Evolutionary conservation across 37 sponge, comb jelly and placozoan genomes (phyloP), one percentile per base, ranked within the genome.

Genomic region (Aplysina aerophoba): DNA sequence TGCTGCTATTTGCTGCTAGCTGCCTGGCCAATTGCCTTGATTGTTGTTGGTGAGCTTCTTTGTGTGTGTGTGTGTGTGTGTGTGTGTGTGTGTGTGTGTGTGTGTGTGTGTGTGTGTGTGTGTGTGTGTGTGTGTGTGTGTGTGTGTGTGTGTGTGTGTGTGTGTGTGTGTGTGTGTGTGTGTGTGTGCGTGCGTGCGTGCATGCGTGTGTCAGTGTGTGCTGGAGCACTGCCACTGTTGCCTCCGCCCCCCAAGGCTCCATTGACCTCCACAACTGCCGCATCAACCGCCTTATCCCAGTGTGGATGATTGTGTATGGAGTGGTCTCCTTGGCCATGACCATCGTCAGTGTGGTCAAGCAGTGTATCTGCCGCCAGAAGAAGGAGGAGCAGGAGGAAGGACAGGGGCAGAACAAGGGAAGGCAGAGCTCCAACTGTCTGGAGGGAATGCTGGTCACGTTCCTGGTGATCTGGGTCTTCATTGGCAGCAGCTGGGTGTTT

Each of bases 31-130:
- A 71, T 71, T 71, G 73, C 73, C 3, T 12, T 71, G 20, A 5
- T 62, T 25, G n/a, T 62, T 11, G 63, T 62, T 62, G 63, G 63
- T 25, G 12, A 27, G 63, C 12, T 25, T 62, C 17, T 20, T 17
- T 57, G 17, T 15, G 17, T 57, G 59, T 27, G 27, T 84, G 84
- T 59, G 68, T 37, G 73, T 59, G 84, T 69, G 71, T 69, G 71
- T 69, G 71, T 69, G 71, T 69, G 71, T 69, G 71, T 69, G 71
- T 69, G 71, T 69, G 71, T 69, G 71, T 69, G 71, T 69, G 71
- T 69, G 66, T 65, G 66, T 65, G 66, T 65, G 66, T 65, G 66
- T 65, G 71, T 27, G 71, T 31, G 71, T 69, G 71, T 27, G 71
- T 69, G 71, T 67, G 55, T 38, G 25, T 62, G 27, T 62, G 63